These are phyloP conservation scores for Saguinus midas DNA, from an alignment of 2,113 vertebrate genomes.

Conservation along the genomic window DNA sequence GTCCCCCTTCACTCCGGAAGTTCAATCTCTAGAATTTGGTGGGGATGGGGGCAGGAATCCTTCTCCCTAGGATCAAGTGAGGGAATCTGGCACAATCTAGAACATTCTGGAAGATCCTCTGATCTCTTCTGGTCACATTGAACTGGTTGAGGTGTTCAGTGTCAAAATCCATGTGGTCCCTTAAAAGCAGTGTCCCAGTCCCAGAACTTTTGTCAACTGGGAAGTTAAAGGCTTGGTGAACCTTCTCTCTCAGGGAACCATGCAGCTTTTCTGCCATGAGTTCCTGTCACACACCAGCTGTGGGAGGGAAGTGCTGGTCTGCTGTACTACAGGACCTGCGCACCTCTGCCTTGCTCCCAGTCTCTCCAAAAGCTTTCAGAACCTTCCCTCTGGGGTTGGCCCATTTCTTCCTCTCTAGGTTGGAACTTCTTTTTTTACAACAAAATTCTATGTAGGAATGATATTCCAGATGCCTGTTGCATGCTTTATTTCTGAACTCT, in stretches of 20 bases:
- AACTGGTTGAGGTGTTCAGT: neutral
- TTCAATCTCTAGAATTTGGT: neutral
- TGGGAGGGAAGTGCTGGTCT: neutral
- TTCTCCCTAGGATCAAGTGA: neutral
- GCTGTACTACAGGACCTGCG: neutral
- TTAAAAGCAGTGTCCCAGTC: neutral
- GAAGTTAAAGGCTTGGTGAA: neutral
- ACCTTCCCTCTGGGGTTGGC: neutral
- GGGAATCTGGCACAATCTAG: neutral
- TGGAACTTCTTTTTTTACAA: neutral
- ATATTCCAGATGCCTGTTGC: neutral
- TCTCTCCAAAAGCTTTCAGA: neutral
- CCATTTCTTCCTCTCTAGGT: neutral
- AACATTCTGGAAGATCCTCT: neutral
- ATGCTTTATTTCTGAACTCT: neutral
- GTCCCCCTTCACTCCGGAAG: neutral
- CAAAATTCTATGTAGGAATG: neutral
- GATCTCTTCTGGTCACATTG: neutral
- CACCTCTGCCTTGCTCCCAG: neutral
- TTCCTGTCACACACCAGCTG: neutral
- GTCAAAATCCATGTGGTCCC: neutral
- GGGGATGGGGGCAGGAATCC: neutral
- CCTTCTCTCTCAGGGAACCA: fast-evolving
- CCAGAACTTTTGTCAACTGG: neutral
- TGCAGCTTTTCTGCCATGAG: neutral